Evolutionary conservation across 2,797 vertebrate genomes (phyloP).

Genomic region (Spheniscus humboldti): DNA sequence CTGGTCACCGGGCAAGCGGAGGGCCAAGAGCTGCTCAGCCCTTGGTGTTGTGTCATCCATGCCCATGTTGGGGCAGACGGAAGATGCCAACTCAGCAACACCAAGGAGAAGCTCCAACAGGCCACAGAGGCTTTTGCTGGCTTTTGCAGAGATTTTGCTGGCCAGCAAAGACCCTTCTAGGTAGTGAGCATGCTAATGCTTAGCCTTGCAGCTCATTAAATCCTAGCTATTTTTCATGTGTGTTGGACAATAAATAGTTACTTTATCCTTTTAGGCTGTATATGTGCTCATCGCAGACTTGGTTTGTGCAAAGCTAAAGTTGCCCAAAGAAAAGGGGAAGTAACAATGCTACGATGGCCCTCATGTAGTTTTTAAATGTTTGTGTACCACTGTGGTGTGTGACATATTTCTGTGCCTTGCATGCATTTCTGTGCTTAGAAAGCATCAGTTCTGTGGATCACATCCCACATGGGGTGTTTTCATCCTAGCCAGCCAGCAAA

Average conservation of each 20-base stretch:
- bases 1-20: neutral
- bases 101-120: neutral
- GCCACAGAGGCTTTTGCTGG: neutral
- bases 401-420: neutral
- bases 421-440: neutral
- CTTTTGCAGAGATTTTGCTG: neutral
- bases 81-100: neutral
- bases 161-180: neutral
- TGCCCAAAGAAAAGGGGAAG: neutral
- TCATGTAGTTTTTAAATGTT: neutral
- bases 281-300: neutral
- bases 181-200: neutral
- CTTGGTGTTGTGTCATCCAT: rapidly evolving
- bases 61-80: neutral
- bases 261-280: neutral
- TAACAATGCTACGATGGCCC: neutral
- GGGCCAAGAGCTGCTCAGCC: neutral
- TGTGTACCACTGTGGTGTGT: neutral
- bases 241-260: neutral
- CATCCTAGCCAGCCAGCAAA: neutral
- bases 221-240: neutral
- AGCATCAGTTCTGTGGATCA: neutral
- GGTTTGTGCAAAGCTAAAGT: neutral
- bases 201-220: neutral
- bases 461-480: neutral